Evolutionary conservation across 2,888 invertebrate genomes (phyloP), one percentile per base, ranked within the genome.

Genomic region (Neoascia interrupta): DNA sequence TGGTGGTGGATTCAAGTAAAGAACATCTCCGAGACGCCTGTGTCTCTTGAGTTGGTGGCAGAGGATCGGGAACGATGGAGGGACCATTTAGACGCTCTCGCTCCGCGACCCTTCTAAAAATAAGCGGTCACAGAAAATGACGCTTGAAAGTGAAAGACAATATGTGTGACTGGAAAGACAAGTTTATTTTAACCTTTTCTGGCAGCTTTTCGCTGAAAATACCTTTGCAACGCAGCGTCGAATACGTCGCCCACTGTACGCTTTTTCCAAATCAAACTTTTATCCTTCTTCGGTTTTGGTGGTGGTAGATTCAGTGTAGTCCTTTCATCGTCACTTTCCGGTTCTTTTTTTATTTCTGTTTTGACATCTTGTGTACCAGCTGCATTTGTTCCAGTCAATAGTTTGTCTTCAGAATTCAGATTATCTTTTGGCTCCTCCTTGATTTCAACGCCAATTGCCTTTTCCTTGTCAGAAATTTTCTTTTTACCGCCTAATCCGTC

Each of bases 191-290:
- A 83, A 36, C 80, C 83, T 72, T 81, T 84, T 84, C 92, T 90
- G 4, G 90, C 86, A 19, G 93, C 90, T 89, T 94, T 95, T 82
- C 96, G 91, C 84, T 92, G 92, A 85, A 93, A 94, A 88, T 95
- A 96, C 84, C 94, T 91, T 84, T 92, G 91, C 23, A 95, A 87
- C 11, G 96, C 96, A 66, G 92, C 93, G 68, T 94, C 93, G 87
- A 94, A 95, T 1, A 92, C 91, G 51, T 91, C 91, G 5, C 95
- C 96, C 11, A 96, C 92, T 21, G 96, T 96, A 83, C 96, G 90
- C 85, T 96, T 96, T 84, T 93, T 92, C 95, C 96, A 96, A 84
- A 96, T 93, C 85, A 93, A 92, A 56, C 91, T 88, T 89, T 93
- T 93, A 85, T 93, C 92, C 73, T 91, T 89, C 89, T 93, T 93